Base-by-base conservation (phyloP, 1,140 invertebrate genomes). In the Bicyclus anynana region DNA sequence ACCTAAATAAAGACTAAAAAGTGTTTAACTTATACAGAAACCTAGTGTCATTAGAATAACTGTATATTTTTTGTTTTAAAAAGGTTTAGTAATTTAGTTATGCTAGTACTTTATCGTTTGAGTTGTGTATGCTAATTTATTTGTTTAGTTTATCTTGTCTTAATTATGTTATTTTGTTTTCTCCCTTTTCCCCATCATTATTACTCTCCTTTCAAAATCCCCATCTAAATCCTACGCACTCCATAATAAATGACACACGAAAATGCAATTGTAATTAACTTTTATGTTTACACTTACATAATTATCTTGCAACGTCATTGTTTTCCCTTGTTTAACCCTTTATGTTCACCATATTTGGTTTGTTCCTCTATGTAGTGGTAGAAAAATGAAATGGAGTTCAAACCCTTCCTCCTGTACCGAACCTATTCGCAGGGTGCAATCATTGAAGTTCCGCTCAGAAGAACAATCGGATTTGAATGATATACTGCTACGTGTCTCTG, bases 381-480 rank as follows among this genome's bases (percentile, higher is more conserved):
- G 85, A 71, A 74, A 74, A 71, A 79, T 89, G 83, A 81, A 81
- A 82, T 90, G 89, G 87, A 89, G 83, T 80, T 79, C 77, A 66
- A 78, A 72, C 72, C 81, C 80, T 74, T 78, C 87, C 71, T 77
- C 84, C 84, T 86, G 68, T 80, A 84, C 88, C 82, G 79, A 79
- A 68, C 84, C 81, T 86, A 77, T 87, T 90, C 90, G 69, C 90
- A 95, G 96, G 84, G 95, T 97, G 59, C 94, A 95, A 87, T 92
- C 92, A 49, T 87, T 97, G 75, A 95, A 96, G 83, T 98, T 97
- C 91, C 94, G 95, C 71, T 93, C 94, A 33, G 95, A 97, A 74
- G 95, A 96, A 75, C 94, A 95, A 77, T 96, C 94, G 68, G 94
- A 95, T 71, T 88, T 98, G 51, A 96, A 97, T 69, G 96, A 98